Percentiles rank a stretch among this genome's conserved stretches.
These are phyloP conservation scores for Hipparchia semele DNA, from an alignment of 2,888 invertebrate species.

Conservation along the genomic window DNA sequence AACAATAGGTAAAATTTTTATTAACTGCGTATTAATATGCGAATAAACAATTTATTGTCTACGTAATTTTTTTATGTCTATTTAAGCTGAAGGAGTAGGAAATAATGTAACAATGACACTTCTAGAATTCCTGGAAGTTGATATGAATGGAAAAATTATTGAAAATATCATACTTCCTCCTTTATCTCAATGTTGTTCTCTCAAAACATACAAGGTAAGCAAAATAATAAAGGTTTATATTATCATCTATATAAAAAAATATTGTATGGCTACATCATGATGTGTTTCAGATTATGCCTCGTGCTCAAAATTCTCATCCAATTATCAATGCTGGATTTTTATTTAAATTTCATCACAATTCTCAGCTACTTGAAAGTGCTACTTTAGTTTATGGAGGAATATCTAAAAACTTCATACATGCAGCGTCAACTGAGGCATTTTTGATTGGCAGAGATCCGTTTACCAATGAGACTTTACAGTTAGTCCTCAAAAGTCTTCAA, in stretches of 20 bases:
- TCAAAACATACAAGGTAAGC: slow-evolving; percentile 57
- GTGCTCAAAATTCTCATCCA: slow-evolving; percentile 89
- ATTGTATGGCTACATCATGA: too few species aligned
- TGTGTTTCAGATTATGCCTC: slow-evolving; percentile 85
- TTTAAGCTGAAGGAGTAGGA: slow-evolving; percentile 48
- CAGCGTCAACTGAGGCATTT: slow-evolving; percentile 76
- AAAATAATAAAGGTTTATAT: too few species aligned
- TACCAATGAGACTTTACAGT: slow-evolving; percentile 67
- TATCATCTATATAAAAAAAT: too few species aligned
- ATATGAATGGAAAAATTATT: slow-evolving; percentile 70
- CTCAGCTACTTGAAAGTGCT: slow-evolving; percentile 68
- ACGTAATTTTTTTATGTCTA: neutral
- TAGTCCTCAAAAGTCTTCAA: slow-evolving; percentile 52
- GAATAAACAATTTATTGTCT: neutral
- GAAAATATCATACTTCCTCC: slow-evolving; percentile 56
- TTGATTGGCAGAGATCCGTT: slow-evolving; percentile 70
- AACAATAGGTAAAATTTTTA: slow-evolving; percentile 58
- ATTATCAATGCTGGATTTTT: slow-evolving; percentile 89
- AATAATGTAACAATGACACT: slow-evolving; percentile 55
- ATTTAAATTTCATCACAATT: slow-evolving; percentile 75
- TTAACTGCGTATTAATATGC: neutral
- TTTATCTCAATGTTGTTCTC: slow-evolving; percentile 43
- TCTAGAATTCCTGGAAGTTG: slow-evolving; percentile 62
- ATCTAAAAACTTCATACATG: slow-evolving; percentile 69
- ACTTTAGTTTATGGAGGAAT: slow-evolving; percentile 85